A percentile compares a stretch with the other conserved stretches of the same genome.
phyloP scores from a whole-genome alignment of 2,113 vertebrate species.

The Parus major region DNA sequence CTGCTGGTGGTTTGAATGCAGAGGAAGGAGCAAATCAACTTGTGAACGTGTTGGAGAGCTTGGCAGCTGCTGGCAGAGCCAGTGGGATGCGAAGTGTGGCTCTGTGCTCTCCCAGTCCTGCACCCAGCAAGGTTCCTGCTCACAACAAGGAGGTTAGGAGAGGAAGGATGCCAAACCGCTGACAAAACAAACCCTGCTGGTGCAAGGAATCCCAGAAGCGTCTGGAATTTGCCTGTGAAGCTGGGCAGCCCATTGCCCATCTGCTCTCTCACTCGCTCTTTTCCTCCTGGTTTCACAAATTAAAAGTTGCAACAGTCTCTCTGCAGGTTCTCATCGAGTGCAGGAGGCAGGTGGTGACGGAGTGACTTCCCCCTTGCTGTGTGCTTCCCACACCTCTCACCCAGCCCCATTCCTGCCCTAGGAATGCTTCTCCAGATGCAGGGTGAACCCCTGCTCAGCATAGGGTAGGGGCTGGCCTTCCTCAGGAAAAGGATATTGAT shows the following conservation, averaged over 20 bases:
- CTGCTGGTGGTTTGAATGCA: not conserved
- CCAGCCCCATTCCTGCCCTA: not conserved
- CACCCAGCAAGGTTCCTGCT: not conserved
- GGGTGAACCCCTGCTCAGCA: not conserved
- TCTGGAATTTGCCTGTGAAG: constrained; percentile 30
- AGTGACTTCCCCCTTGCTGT: not conserved
- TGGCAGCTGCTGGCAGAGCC: not conserved
- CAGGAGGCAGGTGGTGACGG: not conserved
- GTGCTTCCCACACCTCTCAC: not conserved
- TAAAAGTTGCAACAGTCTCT: not conserved
- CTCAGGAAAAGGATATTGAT: not conserved
- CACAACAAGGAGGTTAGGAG: not conserved
- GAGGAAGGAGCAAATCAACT: not conserved
- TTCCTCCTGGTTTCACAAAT: not conserved
- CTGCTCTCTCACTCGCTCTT: not conserved
- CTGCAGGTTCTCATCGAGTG: not conserved
- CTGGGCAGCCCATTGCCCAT: constrained; percentile 31
- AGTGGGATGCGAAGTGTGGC: not conserved
- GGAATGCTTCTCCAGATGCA: fast-evolving
- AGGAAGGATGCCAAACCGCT: constrained; percentile 33
- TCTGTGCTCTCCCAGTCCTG: not conserved
- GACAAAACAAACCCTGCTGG: constrained; percentile 44
- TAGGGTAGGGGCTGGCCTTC: not conserved
- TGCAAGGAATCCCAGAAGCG: constrained; percentile 42
- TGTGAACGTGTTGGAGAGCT: not conserved